Evolutionary conservation across 2,888 invertebrate species (phyloP), one percentile per base, ranked within the genome.

Genomic region (Chrysodeixis includens): DNA sequence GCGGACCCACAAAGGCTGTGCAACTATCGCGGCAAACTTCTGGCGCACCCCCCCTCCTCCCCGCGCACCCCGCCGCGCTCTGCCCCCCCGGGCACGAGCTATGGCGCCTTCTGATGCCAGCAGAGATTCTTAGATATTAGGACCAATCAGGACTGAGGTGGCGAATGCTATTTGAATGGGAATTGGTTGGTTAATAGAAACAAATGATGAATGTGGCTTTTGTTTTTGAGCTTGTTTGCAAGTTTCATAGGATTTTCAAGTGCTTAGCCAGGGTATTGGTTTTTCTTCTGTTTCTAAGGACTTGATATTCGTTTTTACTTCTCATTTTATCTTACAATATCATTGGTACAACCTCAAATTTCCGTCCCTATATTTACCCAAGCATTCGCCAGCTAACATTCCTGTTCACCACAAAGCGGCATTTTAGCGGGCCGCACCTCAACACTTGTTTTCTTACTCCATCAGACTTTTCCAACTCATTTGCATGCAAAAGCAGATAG

Each of bases 401-500:
- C 52, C 58, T 9, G 35, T 35, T 35, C 44, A 14, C 18, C 10
- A 6, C 7, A 26, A 18, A 75, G 86, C 89, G 83, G 53, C 87
- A 87, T 90, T 90, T 86, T 86, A 86, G 58, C 67, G 63, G 63
- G 56, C 74, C 79, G 59, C 76, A 77, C 68, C 69, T 79, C 81
- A 80, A 67, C 84, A 81, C 86, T 85, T 83, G 90, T 93, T 94
- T 94, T 95, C 94, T 95, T 94, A 92, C 90, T 88, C 86, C 82
- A 85, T 80, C 91, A 88, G 85, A 94, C 92, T 94, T 94, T 94
- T 94, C 92, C 91, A 92, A 94, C 94, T 95, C 94, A 95, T 95
- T 94, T 94, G 93, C 93, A 94, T 94, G 91, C 91, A 90, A 94
- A 93, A 94, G 94, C 93, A 94, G 95, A 95, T 95, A 95, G 91